These are phyloP conservation scores for Coregonus suidteri DNA, from an alignment of 2,797 vertebrate genomes.

Conservation along the genomic window DNA sequence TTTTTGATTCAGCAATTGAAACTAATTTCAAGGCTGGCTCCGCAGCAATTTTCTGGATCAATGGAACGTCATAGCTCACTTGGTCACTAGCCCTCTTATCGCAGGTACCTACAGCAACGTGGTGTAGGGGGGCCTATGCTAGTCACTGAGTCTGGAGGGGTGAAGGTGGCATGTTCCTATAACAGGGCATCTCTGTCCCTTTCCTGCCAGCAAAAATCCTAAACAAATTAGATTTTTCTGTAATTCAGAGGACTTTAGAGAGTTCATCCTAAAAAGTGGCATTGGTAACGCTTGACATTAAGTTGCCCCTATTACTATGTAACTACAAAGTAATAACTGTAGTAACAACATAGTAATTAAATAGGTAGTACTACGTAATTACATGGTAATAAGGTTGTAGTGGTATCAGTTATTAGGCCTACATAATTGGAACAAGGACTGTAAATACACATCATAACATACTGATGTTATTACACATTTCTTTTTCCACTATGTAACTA, in stretches of 20 bases:
- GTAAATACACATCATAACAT: too few relatives aligned
- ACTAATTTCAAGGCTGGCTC: conserved; percentile 95
- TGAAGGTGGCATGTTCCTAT: conserved; percentile 32
- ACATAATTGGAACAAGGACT: too few relatives aligned
- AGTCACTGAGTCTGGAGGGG: conserved; percentile 63
- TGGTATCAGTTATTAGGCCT: too few relatives aligned
- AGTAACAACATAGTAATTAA: too few relatives aligned
- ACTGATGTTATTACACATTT: too few relatives aligned
- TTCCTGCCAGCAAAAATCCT: conserved; percentile 23
- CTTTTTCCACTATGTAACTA: too few relatives aligned
- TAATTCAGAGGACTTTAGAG: neutral
- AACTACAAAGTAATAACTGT: too few relatives aligned
- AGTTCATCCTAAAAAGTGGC: neutral
- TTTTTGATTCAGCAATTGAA: conserved; percentile 90
- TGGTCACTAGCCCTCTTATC: conserved; percentile 79
- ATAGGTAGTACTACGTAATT: too few relatives aligned
- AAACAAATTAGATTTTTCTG: neutral
- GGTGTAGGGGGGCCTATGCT: conserved; percentile 64
- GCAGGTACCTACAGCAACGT: conserved; percentile 67
- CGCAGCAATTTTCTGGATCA: conserved; percentile 95
- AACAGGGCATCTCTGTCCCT: conserved; percentile 26
- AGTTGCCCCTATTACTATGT: too few relatives aligned
- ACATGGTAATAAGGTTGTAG: too few relatives aligned
- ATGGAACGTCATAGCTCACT: conserved; percentile 85
- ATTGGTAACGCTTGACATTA: neutral